phyloP scores from a whole-genome alignment of 30 jellyfish, hydroid and myxozoan species.

The Turritopsis dohrnii region DNA sequence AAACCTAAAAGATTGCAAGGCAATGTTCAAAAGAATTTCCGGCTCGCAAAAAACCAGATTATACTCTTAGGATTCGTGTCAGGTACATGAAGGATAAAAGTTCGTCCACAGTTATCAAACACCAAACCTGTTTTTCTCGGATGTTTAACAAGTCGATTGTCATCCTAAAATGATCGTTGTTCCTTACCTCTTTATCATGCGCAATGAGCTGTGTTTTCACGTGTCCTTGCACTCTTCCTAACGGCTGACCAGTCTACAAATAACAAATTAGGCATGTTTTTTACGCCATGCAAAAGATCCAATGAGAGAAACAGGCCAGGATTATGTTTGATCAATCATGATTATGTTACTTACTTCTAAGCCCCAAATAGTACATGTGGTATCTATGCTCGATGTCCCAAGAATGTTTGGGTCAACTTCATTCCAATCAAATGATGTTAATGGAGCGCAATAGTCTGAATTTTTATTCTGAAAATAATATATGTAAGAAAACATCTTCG shows the following conservation, averaged over 20 bases:
- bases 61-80: no score
- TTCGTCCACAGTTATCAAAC: no score
- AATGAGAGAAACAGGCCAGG: no score
- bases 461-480: constrained; percentile 50
- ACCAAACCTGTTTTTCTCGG: no score
- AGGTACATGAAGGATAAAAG: no score
- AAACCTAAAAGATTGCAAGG: constrained; percentile 33
- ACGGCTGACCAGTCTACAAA: constrained; percentile 83
- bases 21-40: not conserved
- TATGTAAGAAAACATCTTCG: not conserved
- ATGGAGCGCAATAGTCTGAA: constrained; percentile 95
- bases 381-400: constrained; percentile 93
- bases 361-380: constrained; percentile 97
- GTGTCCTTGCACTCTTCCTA: constrained; percentile 96
- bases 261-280: not conserved
- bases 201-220: constrained; percentile 94
- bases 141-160: not conserved
- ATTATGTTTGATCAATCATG: no score
- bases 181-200: constrained; percentile 86
- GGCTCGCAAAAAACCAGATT: no score
- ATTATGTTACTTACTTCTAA: constrained; percentile 48
- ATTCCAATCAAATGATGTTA: constrained; percentile 92
- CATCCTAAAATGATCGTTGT: no score
- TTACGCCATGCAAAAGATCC: not conserved
- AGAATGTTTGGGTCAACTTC: constrained; percentile 88